Evolutionary conservation across 2,113 vertebrate genomes (phyloP), one percentile per base, ranked within the genome.

Genomic region (Heterocephalus glaber): DNA sequence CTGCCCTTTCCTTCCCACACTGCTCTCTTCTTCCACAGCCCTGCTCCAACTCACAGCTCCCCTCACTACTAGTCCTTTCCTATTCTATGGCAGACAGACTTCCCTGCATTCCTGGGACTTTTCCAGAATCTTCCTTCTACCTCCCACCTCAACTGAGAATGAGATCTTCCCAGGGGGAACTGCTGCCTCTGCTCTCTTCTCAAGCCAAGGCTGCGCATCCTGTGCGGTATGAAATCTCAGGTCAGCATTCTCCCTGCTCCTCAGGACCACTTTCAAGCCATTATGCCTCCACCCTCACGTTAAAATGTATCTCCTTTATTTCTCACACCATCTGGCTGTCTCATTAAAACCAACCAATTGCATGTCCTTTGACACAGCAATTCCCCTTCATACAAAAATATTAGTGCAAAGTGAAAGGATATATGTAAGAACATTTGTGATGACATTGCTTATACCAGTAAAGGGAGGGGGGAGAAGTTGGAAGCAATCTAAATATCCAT

Each of bases 91-190:
- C 63, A 86, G 80, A 66, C 20, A 82, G 81, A 66, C 61, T 52
- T 89, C 20, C 47, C 52, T 81, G 17, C 19, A 1, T 2, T 77
- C 17, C 54, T 79, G 0, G 1, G 63, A 38, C 65, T 56, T 76
- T 89, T 54, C 86, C 28, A 63, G 89, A 95, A 63, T 7, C 90
- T 13, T 93, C 28, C 54, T 86, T 44, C 38, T 3, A 56, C 61
- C 82, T 80, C 95, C 84, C 24, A 2, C 94, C 87, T 95, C 95
- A 94, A 56, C 84, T 68, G 87, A 89, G 26, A 96, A 97, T 90
- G 80, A 97, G 90, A 38, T 93, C 86, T 95, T 49, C 56, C 91
- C 38, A 33, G 91, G 95, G 66, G 49, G 77, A 19, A 0, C 35
- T 9, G 33, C 61, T 35, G 14, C 68, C 52, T 63, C 83, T 10